Conservation (phyloP, 1,140 invertebrate genomes). For the Eumaeus atala region DNA sequence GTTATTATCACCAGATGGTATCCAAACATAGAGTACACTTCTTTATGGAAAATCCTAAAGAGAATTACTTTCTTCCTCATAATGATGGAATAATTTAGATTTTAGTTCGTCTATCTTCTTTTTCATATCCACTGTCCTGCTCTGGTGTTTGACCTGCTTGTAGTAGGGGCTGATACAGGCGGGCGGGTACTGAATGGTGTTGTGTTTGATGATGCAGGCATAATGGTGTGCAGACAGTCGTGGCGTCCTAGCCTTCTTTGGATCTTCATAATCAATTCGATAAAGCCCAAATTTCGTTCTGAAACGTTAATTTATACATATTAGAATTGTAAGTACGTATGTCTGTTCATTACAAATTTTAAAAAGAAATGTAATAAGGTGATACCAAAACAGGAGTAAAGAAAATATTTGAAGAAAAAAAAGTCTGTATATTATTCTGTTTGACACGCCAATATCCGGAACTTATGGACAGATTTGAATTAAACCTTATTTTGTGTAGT, state of each 20-base stretch:
- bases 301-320: conserved; percentile 10
- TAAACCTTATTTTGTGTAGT: no score
- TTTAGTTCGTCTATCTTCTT: not conserved
- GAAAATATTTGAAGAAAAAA: no score
- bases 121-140: not conserved
- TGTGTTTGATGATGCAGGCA: conserved; percentile 1
- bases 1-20: no score
- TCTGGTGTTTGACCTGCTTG: not conserved
- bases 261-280: conserved; percentile 16
- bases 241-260: not conserved
- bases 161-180: not conserved
- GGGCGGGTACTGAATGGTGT: not conserved
- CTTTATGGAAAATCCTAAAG: not conserved
- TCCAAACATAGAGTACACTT: no score
- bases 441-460: no score
- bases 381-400: no score
- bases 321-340: no score
- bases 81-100: not conserved
- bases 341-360: no score
- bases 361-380: no score
- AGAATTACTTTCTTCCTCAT: not conserved
- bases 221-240: not conserved
- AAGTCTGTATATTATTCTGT: no score
- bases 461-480: no score
- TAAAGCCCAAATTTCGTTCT: conserved; percentile 28